Evolutionary conservation across 2,888 invertebrate species (phyloP), one percentile per base, ranked within the genome.

Genomic region (Pemphredon lugubris): DNA sequence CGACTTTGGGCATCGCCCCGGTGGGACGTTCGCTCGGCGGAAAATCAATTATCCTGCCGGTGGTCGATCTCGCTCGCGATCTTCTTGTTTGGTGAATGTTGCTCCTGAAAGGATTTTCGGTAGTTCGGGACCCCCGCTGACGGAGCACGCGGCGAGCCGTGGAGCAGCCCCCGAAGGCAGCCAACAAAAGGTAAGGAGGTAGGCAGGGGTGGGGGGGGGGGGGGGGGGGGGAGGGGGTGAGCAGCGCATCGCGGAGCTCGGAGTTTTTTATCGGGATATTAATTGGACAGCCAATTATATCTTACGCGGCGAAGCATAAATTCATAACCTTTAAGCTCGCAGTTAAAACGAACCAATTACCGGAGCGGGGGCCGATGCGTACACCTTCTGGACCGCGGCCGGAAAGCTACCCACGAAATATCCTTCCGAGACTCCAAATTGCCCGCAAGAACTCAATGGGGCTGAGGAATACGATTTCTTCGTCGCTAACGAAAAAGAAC

Each of bases 251-350:
- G 58, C 59, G 23, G n/a, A 48, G 39, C 13, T 20, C 13, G 9
- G 20, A 40, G 44, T 79, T 83, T 84, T 84, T 83, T 82, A 83
- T 80, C 77, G 76, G 72, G 74, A 84, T 85, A 86, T 86, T 87
- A 87, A 86, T 86, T 81, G 83, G 79, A 79, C 77, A 77, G 69
- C 81, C 86, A 86, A 86, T 86, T 86, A 86, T 86, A 85, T 84
- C 83, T 81, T 81, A 79, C 79, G 79, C 80, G 79, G 79, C 72
- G 73, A 74, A 71, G 77, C 84, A 86, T 86, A 86, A 86, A 87
- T 86, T 86, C 81, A 82, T 80, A 83, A 79, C 81, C 74, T 74
- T 83, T 81, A 75, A 70, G 76, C 80, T 75, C 53, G 80, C 79
- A 78, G 79, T 77, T 84, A 83, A 83, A 84, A 78, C 75, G 81